These are phyloP conservation scores for Stichodactyla mertensii DNA, from an alignment of 64 coral and sea anemone genomes.

Conservation along the genomic window DNA sequence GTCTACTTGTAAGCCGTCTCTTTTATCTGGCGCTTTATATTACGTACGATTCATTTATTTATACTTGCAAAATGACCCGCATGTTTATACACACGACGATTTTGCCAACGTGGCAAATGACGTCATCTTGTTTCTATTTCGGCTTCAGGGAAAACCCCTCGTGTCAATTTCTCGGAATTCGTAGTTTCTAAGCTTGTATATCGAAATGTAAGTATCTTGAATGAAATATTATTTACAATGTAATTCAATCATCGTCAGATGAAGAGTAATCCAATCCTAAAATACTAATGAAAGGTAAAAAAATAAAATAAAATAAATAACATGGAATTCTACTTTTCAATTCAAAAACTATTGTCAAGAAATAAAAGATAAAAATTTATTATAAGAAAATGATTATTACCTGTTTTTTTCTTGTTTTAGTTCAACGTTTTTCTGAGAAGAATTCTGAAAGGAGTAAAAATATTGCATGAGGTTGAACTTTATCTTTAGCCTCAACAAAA, in stretches of 20 bases:
- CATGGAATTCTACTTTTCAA: too few relatives aligned
- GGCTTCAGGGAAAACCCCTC: slow-evolving; percentile 3
- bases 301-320: neutral
- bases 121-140: slow-evolving; percentile 15
- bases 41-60: neutral
- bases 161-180: neutral
- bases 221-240: too few relatives aligned
- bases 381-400: neutral
- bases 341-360: too few relatives aligned
- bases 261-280: slow-evolving; percentile 44
- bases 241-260: slow-evolving; percentile 21
- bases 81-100: slow-evolving; percentile 28
- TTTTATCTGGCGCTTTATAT: neutral
- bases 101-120: slow-evolving; percentile 46
- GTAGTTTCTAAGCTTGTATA: neutral
- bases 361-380: neutral
- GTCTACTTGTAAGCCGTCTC: neutral
- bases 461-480: too few relatives aligned
- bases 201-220: too few relatives aligned
- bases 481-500: too few relatives aligned
- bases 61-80: neutral
- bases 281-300: neutral
- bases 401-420: neutral
- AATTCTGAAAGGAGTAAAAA: neutral
- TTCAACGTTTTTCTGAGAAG: neutral